Base-by-base conservation (phyloP, 2,888 invertebrate species). In the Diplolepis rosae region DNA sequence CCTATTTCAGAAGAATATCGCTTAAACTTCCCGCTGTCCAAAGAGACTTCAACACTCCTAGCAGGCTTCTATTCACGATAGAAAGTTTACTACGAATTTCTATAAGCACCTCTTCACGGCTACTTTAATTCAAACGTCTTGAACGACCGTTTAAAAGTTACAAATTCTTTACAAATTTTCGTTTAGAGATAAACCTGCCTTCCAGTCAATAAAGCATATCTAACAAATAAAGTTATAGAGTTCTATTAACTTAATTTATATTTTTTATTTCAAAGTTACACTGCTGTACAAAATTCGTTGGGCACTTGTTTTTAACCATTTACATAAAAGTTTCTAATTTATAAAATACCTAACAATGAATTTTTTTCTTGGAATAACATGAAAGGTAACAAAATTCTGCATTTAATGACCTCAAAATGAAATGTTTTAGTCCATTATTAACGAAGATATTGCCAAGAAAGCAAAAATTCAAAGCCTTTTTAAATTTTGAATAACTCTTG, bases 61-160 rank as follows among this genome's bases (percentile, higher is more conserved):
- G 68, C 69, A 67, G 68, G 68, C 72, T 74, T 70, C 68, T 66
- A 66, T 72, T 42, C 68, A 69, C 68, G 68, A 66, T 39, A 39
- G 39, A 48, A 71, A 74, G 68, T 75, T 75, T 70, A 28, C 65
- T 30, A 65, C 66, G 65, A 69, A 75, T 72, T 69, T 75, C 52
- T 72, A 68, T 72, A 70, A 70, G 72, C 70, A 75, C 66, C 72
- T 67, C 67, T 70, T 70, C 70, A 66, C 30, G 65, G 68, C 69
- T 75, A 71, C 72, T 74, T 66, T 69, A 68, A 65, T 66, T 70
- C 42, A 72, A 75, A 75, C 67, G 65, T 65, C 72, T 54, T 50
- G 54, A 70, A 69, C 61, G 67, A 65, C 67, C 71, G 68, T 71
- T 71, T 69, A 65, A 69, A 74, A 73, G 69, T 74, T 71, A 50